A percentile compares a stretch with the other conserved stretches of the same genome.
phyloP scores from a whole-genome alignment of 2,888 invertebrate species.

The Cryptus viduatorius region DNA sequence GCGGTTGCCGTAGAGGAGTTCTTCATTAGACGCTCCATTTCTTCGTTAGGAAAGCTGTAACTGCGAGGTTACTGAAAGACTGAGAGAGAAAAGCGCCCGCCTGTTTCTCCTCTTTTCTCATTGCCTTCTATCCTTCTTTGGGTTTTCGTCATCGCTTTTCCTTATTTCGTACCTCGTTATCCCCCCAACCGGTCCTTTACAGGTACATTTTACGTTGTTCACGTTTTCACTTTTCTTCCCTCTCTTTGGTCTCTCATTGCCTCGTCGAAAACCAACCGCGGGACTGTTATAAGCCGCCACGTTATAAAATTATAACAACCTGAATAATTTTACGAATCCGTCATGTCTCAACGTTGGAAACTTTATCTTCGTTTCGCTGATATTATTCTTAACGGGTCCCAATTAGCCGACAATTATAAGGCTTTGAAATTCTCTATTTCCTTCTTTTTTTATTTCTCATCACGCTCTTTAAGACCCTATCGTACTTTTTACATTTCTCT shows the following conservation, averaged over 20 bases:
- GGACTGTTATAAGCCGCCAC: neutral
- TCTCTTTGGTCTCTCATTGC: slow-evolving; percentile 26
- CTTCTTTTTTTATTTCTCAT: slow-evolving; percentile 26
- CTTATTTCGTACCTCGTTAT: slow-evolving; percentile 14
- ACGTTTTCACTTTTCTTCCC: slow-evolving; percentile 4
- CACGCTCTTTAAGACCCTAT: slow-evolving; percentile 4
- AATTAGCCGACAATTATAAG: slow-evolving; percentile 66
- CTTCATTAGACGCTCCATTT: slow-evolving; percentile 68
- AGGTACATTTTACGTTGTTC: neutral
- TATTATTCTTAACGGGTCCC: slow-evolving; percentile 61
- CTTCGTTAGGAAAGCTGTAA: slow-evolving; percentile 54
- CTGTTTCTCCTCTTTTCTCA: slow-evolving; percentile 30
- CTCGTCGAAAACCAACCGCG: slow-evolving; percentile 9
- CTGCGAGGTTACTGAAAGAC: neutral
- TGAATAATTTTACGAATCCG: slow-evolving; percentile 63
- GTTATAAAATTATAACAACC: slow-evolving; percentile 58
- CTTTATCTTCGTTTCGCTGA: slow-evolving; percentile 42
- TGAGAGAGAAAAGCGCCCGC: slow-evolving; percentile 34
- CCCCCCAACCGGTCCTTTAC: neutral
- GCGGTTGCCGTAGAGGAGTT: slow-evolving; percentile 60
- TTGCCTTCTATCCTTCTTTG: slow-evolving; percentile 4
- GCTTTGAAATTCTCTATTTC: slow-evolving; percentile 59
- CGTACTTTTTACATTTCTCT: slow-evolving; percentile 6
- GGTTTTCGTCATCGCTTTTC: slow-evolving; percentile 6
- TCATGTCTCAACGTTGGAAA: slow-evolving; percentile 22